Evolutionary conservation across 2,113 vertebrate genomes (phyloP).

Genomic region (Herpetotheres cachinnans): DNA sequence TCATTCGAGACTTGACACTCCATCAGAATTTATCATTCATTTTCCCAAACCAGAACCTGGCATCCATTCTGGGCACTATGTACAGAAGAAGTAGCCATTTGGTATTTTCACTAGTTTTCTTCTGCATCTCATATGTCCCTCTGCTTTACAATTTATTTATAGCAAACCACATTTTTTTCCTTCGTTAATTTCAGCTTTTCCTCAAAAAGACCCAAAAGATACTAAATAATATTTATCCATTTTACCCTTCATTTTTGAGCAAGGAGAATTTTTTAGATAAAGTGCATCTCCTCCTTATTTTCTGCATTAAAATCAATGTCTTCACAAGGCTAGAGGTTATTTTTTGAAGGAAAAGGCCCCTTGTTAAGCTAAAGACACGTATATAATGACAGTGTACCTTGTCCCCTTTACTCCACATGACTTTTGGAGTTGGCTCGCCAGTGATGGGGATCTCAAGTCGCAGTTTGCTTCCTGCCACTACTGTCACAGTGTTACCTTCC

Average conservation of each 20-base stretch:
- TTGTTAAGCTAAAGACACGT: background rate
- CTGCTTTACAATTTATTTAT: background rate
- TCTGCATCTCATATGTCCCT: background rate
- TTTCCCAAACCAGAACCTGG: background rate
- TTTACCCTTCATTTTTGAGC: background rate
- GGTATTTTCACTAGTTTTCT: background rate
- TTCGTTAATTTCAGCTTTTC: background rate
- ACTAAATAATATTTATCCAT: background rate
- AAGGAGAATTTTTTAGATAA: background rate
- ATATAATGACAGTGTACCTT: slow-evolving; percentile 74
- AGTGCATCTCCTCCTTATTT: background rate
- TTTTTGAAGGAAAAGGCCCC: background rate
- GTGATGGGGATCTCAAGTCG: slow-evolving; percentile 91
- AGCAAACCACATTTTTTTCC: background rate
- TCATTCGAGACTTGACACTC: background rate
- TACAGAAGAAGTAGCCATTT: background rate
- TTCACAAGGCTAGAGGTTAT: background rate
- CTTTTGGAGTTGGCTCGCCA: slow-evolving; percentile 91
- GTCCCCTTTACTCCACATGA: slow-evolving; percentile 93
- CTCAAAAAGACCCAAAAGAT: background rate
- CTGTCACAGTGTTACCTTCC: slow-evolving; percentile 87
- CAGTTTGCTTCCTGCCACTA: slow-evolving; percentile 95
- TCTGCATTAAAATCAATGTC: background rate
- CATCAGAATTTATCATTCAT: background rate
- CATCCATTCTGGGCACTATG: background rate